Conservation (phyloP, 2,888 invertebrate species). For the Chrysotoxum bicinctum region DNA sequence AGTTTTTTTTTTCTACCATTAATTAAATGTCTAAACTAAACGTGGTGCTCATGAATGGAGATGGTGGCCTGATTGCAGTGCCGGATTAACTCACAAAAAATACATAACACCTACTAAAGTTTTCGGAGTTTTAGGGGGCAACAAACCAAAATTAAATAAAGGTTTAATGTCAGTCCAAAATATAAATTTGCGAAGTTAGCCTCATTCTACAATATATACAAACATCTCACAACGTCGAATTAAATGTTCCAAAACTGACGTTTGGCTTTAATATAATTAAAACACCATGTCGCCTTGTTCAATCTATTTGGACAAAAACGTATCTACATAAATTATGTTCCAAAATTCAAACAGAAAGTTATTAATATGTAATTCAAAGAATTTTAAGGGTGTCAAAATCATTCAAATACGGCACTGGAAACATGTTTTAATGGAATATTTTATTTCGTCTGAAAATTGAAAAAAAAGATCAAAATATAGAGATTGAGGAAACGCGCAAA, state of each 20-base stretch:
- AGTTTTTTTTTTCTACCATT: slow-evolving; percentile 47
- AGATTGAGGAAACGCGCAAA: slow-evolving; percentile 61
- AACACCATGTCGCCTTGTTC: no score
- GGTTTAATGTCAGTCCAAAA: neutral
- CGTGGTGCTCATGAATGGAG: slow-evolving; percentile 58
- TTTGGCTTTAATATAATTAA: no score
- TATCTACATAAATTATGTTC: no score
- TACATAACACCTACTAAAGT: neutral
- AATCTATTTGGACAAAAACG: no score
- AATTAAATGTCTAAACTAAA: slow-evolving; percentile 67
- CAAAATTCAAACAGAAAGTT: neutral
- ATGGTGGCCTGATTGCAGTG: slow-evolving; percentile 27
- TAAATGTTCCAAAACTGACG: no score
- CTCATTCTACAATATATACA: no score
- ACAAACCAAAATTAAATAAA: neutral
- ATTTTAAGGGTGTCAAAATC: neutral
- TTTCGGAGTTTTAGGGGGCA: neutral
- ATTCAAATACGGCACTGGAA: slow-evolving; percentile 18
- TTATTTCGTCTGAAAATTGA: slow-evolving; percentile 48
- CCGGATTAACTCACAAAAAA: neutral
- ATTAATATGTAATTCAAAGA: neutral
- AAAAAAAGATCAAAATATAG: slow-evolving; percentile 28
- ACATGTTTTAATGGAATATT: slow-evolving; percentile 60
- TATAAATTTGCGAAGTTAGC: no score
- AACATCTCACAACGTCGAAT: no score